Evolutionary conservation across 2,113 vertebrate genomes (phyloP).

Genomic region (Lates calcarifer): DNA sequence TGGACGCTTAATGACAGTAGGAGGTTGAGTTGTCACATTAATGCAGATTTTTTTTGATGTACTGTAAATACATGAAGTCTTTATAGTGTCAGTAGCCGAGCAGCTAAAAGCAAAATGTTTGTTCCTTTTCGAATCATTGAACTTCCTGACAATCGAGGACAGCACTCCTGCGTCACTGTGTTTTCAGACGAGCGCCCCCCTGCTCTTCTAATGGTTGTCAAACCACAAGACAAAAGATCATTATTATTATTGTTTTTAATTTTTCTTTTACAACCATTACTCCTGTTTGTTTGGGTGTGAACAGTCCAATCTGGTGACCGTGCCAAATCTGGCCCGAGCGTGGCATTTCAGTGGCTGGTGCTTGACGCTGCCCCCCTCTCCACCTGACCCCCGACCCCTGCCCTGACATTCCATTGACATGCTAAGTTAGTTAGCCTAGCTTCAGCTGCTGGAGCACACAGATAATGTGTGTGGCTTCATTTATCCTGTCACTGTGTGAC

Average conservation of each 20-base stretch:
- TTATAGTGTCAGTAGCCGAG: constrained; percentile 31
- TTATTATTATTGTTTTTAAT: constrained; percentile 1
- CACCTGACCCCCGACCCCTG: background rate
- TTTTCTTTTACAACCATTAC: no score
- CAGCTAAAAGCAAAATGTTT: constrained; percentile 19
- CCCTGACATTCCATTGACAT: constrained; percentile 77
- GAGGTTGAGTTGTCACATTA: constrained; percentile 10
- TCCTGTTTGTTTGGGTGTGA: background rate
- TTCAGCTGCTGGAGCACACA: constrained; percentile 70
- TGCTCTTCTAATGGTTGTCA: constrained; percentile 43
- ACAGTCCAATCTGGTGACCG: constrained; percentile 32
- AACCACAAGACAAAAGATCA: constrained; percentile 3
- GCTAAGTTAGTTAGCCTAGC: constrained; percentile 49
- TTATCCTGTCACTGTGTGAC: constrained; percentile 96
- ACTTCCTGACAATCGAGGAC: constrained; percentile 46
- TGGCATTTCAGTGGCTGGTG: constrained; percentile 58
- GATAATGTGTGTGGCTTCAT: constrained; percentile 82
- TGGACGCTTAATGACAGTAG: constrained; percentile 11
- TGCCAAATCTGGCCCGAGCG: constrained; percentile 50
- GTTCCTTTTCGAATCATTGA: background rate
- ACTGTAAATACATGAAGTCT: constrained; percentile 23
- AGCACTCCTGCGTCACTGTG: background rate
- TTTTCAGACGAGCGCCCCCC: constrained; percentile 28
- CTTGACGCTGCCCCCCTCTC: constrained; percentile 14
- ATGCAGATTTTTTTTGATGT: background rate